Percentiles rank a stretch among this genome's conserved stretches.
Evolutionary conservation across 2,888 invertebrate species (phyloP).

Genomic region (Linnaemya vulpina): DNA sequence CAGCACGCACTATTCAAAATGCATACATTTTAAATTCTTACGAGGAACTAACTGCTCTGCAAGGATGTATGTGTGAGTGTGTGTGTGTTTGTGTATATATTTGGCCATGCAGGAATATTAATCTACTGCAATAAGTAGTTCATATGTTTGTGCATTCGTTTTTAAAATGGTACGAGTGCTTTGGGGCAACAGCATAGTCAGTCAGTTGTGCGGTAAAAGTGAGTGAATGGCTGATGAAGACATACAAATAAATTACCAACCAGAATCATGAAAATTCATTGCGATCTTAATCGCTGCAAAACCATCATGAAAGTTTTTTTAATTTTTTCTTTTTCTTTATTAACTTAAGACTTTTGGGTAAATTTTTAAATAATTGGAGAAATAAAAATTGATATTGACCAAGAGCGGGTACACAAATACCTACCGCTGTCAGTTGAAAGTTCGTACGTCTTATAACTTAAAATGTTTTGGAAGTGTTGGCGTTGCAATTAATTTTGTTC

Average conservation of each 20-base stretch:
- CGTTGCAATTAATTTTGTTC: too few species aligned
- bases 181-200: slow-evolving; percentile 15
- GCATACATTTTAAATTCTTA: background rate
- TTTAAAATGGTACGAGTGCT: slow-evolving; percentile 10
- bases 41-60: slow-evolving; percentile 7
- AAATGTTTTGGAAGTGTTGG: too few species aligned
- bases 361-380: background rate
- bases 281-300: slow-evolving; percentile 25
- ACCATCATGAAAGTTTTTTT: background rate
- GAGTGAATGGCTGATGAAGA: slow-evolving; percentile 15
- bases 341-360: slow-evolving; percentile 5
- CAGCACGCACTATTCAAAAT: slow-evolving; percentile 42
- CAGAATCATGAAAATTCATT: slow-evolving; percentile 63
- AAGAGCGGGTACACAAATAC: background rate
- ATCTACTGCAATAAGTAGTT: slow-evolving; percentile 45
- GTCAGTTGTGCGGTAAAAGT: background rate
- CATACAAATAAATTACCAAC: slow-evolving; percentile 40
- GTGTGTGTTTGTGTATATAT: background rate
- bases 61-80: background rate
- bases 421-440: background rate
- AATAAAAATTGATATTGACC: background rate
- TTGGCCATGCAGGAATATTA: slow-evolving; percentile 3
- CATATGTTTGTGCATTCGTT: background rate
- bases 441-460: background rate
- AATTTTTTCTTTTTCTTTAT: background rate